Base-by-base conservation (phyloP, 1,140 invertebrate genomes). In the Planococcus citri region DNA sequence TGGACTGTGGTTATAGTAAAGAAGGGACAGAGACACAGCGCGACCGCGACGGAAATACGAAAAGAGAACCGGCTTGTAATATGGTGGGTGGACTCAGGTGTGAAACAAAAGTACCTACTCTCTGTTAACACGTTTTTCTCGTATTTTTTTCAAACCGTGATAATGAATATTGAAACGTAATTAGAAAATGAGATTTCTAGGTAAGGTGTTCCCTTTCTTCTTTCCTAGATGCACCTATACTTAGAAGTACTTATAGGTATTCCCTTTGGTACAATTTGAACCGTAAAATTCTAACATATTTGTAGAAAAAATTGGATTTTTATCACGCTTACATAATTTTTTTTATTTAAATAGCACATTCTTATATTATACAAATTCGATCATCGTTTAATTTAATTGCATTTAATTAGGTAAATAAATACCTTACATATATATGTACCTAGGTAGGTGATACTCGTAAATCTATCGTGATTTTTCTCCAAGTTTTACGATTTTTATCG, bases 101-200 rank as follows among this genome's bases (percentile, higher is more conserved):
- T 51, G 17, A 51, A 51, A 51, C 41, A 51, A 51, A 51, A 20
- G 41, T 51, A 51, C n/a, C n/a, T n/a, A n/a, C 10, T 51, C 12
- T 51, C 41, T 9, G 41, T 4, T 51, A 20, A 51, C 41, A 51
- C n/a, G n/a, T 51, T 17, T 51, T 51, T 17, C 17, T 33, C 12
- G 4, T 33, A 33, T 33, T 33, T 33, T 33, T n/a, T n/a, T n/a
- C n/a, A n/a, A 33, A 20, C 12, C 41, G 41, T 51, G 41, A 51
- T 51, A 51, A 51, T 51, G 41, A 51, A 51, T 51, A 51, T 51
- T 51, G 41, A n/a, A 51, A 51, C n/a, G 41, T 51, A 51, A 51
- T 51, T 51, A 51, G 6, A n/a, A 51, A 51, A 51, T 14, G 3
- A 51, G 41, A 51, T 51, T 51, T 33, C 29, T 33, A 3, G n/a